phyloP scores from a whole-genome alignment of 64 coral and sea anemone species.

The Dendrophyllia cribrosa region DNA sequence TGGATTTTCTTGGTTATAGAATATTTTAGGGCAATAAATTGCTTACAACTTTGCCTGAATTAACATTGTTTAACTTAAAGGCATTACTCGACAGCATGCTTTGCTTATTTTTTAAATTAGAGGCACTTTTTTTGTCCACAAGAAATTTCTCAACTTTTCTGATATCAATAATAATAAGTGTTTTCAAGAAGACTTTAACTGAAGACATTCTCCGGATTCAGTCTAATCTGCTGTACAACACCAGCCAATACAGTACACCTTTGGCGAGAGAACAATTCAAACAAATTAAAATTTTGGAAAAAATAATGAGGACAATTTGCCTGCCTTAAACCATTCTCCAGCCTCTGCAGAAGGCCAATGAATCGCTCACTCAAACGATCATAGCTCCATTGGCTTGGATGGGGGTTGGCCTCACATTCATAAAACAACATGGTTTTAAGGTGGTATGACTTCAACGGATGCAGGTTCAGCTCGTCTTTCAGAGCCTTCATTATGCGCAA shows the following conservation, averaged over 20 bases:
- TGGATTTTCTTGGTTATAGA: too few relatives aligned
- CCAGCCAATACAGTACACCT: background rate
- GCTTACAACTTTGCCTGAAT: too few relatives aligned
- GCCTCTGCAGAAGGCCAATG: background rate
- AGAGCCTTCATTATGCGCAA: conserved; percentile 59
- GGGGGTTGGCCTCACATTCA: conserved; percentile 56
- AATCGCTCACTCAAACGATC: conserved; percentile 23
- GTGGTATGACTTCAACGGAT: conserved; percentile 70
- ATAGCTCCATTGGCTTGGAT: background rate
- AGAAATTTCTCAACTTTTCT: background rate
- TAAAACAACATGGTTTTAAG: conserved; percentile 74
- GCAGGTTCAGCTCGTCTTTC: conserved; percentile 1
- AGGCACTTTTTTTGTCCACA: too few relatives aligned
- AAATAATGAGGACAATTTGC: conserved; percentile 75
- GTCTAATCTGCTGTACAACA: background rate
- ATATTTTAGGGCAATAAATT: too few relatives aligned
- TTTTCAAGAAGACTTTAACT: too few relatives aligned
- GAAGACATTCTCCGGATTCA: background rate
- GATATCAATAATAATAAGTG: too few relatives aligned
- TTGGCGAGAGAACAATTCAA: conserved; percentile 17
- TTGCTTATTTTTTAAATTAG: too few relatives aligned
- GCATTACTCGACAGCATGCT: too few relatives aligned
- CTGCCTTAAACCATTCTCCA: conserved; percentile 19
- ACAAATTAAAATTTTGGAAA: conserved; percentile 69
- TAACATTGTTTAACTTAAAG: too few relatives aligned